Conservation (phyloP, 2,113 vertebrate genomes). For the Steatornis caripensis region DNA sequence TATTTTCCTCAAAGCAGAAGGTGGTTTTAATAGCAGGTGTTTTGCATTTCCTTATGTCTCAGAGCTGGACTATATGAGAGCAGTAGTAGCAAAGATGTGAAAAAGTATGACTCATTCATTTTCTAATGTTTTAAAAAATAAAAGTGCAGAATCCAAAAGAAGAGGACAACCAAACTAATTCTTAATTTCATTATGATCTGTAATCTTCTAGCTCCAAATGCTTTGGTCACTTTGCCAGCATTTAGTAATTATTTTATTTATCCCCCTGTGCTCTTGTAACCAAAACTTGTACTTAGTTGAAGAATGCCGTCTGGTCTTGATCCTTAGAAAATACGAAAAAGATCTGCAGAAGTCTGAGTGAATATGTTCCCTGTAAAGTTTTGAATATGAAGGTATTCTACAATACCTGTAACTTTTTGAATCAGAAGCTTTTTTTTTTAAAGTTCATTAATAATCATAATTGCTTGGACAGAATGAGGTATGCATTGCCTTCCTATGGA, state of each 20-base stretch:
- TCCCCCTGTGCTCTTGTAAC: neutral
- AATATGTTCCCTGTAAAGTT: neutral
- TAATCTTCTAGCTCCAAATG: neutral
- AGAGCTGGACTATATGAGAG: neutral
- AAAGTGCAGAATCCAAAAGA: neutral
- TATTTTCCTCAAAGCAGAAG: neutral
- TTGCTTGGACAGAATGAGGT: neutral
- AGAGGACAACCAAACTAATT: neutral
- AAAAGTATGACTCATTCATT: neutral
- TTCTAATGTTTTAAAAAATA: neutral
- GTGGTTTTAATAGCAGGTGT: neutral
- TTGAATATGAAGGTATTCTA: neutral
- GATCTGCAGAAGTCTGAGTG: neutral
- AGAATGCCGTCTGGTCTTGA: neutral
- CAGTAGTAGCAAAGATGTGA: neutral
- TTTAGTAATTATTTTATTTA: neutral
- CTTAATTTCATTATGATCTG: neutral
- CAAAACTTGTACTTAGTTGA: neutral
- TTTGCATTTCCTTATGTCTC: neutral
- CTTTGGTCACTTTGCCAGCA: neutral
- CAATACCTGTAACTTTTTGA: neutral
- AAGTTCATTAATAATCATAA: neutral
- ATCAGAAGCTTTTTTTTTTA: neutral
- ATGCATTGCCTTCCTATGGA: neutral
- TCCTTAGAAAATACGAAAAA: neutral